phyloP scores from a whole-genome alignment of 2,113 vertebrate genomes.

The Upupa epops region DNA sequence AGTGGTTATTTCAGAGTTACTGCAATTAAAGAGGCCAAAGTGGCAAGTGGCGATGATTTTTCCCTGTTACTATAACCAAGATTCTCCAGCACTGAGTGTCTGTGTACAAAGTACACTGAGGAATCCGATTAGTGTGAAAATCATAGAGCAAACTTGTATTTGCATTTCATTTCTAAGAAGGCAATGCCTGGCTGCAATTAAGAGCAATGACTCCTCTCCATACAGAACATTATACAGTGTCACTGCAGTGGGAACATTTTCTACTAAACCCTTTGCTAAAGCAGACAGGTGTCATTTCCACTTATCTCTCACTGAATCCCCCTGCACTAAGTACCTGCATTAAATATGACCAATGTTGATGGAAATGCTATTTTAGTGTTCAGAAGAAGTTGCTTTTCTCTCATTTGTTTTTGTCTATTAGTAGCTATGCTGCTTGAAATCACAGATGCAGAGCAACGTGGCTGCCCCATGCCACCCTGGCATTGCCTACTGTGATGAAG shows the following conservation, averaged over 20 bases:
- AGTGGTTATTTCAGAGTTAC: conserved; percentile 3
- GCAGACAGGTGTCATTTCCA: conserved; percentile 49
- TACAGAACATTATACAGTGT: not conserved
- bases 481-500: not conserved
- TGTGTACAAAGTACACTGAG: not conserved
- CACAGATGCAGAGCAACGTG: not conserved
- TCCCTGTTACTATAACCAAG: not conserved
- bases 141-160: not conserved
- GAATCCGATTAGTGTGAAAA: not conserved
- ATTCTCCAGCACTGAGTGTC: not conserved
- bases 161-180: not conserved
- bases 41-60: not conserved
- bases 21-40: not conserved
- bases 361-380: not conserved
- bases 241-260: conserved; percentile 25
- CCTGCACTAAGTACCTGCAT: not conserved
- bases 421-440: not conserved
- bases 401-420: not conserved
- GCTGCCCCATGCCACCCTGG: not conserved
- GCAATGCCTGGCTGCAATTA: conserved; percentile 28
- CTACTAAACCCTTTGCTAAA: conserved; percentile 17
- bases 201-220: conserved; percentile 6
- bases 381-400: not conserved
- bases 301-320: not conserved
- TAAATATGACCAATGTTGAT: not conserved